Percentiles rank a stretch among this genome's conserved stretches.
Evolutionary conservation across 2,113 vertebrate species (phyloP).

Genomic region (Coptodon bakossiorum): DNA sequence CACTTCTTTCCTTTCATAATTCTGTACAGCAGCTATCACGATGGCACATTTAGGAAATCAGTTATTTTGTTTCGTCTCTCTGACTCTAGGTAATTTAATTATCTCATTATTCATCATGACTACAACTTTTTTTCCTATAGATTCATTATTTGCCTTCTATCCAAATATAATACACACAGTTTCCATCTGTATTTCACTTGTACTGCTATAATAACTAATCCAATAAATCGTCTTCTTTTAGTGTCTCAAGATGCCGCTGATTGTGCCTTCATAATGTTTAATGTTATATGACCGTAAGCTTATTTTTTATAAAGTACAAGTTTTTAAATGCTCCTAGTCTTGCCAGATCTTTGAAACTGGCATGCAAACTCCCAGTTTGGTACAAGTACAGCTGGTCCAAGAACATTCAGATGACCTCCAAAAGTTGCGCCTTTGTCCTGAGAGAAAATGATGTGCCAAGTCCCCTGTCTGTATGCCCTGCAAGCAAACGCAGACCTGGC

Average conservation of each 20-base stretch:
- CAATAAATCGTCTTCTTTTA: neutral
- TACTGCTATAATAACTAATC: neutral
- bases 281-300: neutral
- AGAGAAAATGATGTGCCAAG: constrained; percentile 59
- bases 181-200: neutral
- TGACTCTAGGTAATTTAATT: neutral
- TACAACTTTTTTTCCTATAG: neutral
- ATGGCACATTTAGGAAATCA: neutral
- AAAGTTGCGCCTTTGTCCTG: constrained; percentile 67
- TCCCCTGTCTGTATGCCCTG: constrained; percentile 58
- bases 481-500: constrained; percentile 47
- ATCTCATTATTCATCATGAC: neutral
- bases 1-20: neutral
- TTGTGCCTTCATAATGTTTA: neutral
- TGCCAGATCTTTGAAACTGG: neutral
- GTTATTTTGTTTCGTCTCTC: neutral
- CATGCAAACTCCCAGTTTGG: neutral
- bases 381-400: constrained; percentile 44
- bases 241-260: neutral
- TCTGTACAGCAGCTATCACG: neutral
- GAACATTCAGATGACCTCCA: constrained; percentile 65
- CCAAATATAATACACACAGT: neutral
- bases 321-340: neutral
- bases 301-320: neutral
- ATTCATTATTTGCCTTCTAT: neutral